A percentile compares a stretch with the other conserved stretches of the same genome.
Conservation (phyloP, 2,113 vertebrate species). For the Sapajus apella region DNA sequence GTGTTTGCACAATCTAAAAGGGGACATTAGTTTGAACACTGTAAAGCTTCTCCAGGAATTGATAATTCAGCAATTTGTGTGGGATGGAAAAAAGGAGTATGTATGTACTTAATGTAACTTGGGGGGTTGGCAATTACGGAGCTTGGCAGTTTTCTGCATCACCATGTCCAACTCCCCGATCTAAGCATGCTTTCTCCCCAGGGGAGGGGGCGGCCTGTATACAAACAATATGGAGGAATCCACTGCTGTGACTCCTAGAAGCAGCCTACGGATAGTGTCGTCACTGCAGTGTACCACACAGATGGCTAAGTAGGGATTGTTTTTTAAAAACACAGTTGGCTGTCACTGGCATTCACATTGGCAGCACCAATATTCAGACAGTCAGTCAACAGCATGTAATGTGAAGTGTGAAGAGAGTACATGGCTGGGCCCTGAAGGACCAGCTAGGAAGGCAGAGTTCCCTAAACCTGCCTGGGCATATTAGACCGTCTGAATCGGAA, state of each 20-base stretch:
- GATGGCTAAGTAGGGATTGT: constrained; percentile 50
- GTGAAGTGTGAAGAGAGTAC: not conserved
- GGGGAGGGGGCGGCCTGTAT: not conserved
- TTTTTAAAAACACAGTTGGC: constrained; percentile 66
- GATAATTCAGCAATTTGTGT: not conserved
- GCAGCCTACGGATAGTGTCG: not conserved
- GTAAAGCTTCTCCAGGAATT: not conserved
- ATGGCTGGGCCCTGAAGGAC: not conserved
- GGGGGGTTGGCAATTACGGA: not conserved
- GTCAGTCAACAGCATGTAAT: not conserved
- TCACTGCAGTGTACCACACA: not conserved
- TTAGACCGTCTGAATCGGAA: not conserved
- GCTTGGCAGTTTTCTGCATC: not conserved
- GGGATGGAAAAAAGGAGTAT: not conserved
- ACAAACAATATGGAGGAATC: not conserved
- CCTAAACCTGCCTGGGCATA: not conserved
- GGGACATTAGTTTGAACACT: not conserved
- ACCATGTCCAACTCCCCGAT: not conserved
- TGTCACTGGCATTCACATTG: constrained; percentile 16
- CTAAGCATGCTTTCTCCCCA: not conserved
- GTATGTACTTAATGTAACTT: not conserved
- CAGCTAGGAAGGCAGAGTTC: not conserved
- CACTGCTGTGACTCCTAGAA: not conserved
- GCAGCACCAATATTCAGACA: not conserved
- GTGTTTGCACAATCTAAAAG: not conserved